Conservation (phyloP, 2,113 vertebrate species). For the Bettongia penicillata region DNA sequence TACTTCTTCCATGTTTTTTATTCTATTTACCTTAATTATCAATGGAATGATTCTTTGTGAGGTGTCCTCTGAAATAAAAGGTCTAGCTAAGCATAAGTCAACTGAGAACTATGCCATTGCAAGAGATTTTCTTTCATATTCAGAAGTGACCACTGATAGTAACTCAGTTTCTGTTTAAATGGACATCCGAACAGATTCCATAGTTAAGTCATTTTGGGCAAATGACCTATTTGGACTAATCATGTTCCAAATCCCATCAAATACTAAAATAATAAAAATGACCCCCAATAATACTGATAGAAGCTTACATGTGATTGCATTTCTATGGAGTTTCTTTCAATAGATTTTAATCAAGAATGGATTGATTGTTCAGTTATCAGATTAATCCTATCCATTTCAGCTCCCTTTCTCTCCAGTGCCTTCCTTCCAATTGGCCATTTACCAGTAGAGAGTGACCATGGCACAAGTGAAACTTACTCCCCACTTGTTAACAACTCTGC, state of each 20-base stretch:
- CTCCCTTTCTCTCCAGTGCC: not conserved
- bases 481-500: not conserved
- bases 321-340: not conserved
- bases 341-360: not conserved
- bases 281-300: not conserved
- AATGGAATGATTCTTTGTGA: not conserved
- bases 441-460: not conserved
- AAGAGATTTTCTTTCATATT: no score
- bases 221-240: not conserved
- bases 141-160: not conserved
- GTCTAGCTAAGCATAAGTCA: not conserved
- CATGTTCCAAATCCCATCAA: not conserved
- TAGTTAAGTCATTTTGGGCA: not conserved
- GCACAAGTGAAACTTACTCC: not conserved
- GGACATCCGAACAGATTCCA: not conserved
- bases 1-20: slow-evolving; percentile 31
- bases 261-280: not conserved
- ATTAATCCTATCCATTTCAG: not conserved
- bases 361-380: not conserved
- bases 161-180: not conserved
- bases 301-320: not conserved
- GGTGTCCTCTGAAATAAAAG: not conserved
- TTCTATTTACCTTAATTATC: not conserved
- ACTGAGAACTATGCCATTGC: not conserved
- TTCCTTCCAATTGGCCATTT: not conserved